Conservation (phyloP, 2,888 invertebrate genomes). For the Ypsolopha scabrella region DNA sequence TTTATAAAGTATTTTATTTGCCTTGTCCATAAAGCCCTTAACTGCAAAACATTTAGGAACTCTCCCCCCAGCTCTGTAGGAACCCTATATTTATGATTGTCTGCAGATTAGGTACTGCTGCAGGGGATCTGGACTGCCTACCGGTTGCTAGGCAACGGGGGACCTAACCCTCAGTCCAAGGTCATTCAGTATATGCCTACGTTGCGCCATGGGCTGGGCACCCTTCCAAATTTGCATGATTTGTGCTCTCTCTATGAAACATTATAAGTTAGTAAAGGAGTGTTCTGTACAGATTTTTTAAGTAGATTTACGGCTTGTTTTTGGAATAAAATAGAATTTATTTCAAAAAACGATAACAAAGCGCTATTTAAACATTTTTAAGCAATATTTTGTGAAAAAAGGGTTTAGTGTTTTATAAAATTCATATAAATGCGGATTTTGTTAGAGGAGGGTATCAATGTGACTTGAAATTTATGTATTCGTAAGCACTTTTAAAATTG, state of each 20-base stretch:
- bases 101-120: conserved; percentile 44
- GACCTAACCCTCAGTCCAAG: conserved; percentile 44
- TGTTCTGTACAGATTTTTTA: not conserved
- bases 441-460: too few relatives aligned
- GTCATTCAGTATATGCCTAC: conserved; percentile 47
- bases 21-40: not conserved
- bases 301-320: not conserved
- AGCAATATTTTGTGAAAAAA: too few relatives aligned
- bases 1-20: not conserved
- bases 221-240: conserved; percentile 20
- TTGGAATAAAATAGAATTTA: not conserved
- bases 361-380: too few relatives aligned
- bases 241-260: conserved; percentile 5
- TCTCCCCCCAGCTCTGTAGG: conserved; percentile 29
- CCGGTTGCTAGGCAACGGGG: conserved; percentile 62
- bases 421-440: too few relatives aligned
- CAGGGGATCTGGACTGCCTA: conserved; percentile 50
- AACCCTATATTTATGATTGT: conserved; percentile 56
- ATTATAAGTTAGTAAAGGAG: not conserved
- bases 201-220: conserved; percentile 13
- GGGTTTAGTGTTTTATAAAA: too few relatives aligned
- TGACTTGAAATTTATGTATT: too few relatives aligned
- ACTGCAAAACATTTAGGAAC: not conserved
- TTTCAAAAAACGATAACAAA: too few relatives aligned
- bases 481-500: too few relatives aligned